phyloP scores from a whole-genome alignment of 2,797 vertebrate genomes.

The Dermochelys coriacea region DNA sequence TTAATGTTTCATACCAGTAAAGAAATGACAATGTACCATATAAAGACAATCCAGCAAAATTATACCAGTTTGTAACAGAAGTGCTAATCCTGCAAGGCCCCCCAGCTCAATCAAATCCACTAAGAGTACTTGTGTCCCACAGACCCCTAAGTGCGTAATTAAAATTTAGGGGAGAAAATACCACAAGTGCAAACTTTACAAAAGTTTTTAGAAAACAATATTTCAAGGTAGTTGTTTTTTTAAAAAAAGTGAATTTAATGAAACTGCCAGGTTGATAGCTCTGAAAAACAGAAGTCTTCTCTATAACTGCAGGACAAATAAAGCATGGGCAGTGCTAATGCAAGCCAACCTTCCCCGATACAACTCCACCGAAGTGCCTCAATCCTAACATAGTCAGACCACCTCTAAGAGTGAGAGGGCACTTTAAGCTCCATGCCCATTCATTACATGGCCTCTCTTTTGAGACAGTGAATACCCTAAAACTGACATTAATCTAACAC shows the following conservation, averaged over 20 bases:
- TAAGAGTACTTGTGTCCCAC: constrained; percentile 43
- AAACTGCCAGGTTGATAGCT: background rate
- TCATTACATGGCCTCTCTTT: background rate
- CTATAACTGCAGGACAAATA: background rate
- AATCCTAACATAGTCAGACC: background rate
- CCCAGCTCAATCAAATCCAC: constrained; percentile 60
- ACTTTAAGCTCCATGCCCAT: fast-evolving
- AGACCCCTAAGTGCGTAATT: constrained; percentile 1
- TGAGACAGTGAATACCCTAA: background rate
- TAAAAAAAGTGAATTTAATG: constrained; percentile 8
- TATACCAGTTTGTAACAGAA: constrained; percentile 68
- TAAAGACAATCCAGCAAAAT: constrained; percentile 67
- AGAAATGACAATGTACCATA: constrained; percentile 44
- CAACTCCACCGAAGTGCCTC: background rate
- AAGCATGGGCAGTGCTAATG: background rate
- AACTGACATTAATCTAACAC: background rate
- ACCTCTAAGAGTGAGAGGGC: background rate
- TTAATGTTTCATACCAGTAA: constrained; percentile 71
- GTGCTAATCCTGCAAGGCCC: constrained; percentile 63
- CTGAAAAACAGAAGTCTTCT: background rate
- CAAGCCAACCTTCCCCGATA: background rate
- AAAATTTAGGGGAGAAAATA: constrained; percentile 47
- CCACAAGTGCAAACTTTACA: constrained; percentile 47
- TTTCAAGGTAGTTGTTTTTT: background rate
- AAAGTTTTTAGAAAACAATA: constrained; percentile 17